Percentiles rank a stretch among this genome's conserved stretches.
Evolutionary conservation across 2,797 vertebrate genomes (phyloP).

Genomic region (Monodelphis domestica): DNA sequence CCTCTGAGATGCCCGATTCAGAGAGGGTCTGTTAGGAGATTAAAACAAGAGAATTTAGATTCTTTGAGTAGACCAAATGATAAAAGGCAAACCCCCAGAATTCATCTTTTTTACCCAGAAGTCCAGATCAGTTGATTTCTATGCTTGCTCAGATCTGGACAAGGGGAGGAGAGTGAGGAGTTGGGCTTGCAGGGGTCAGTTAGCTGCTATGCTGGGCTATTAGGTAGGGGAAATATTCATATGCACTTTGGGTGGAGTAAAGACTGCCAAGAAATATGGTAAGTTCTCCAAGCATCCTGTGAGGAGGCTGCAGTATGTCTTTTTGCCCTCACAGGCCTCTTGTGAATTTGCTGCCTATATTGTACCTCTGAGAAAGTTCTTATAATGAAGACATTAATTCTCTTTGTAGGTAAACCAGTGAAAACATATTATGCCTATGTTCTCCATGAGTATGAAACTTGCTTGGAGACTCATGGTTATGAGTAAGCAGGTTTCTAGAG

Average conservation of each 20-base stretch:
- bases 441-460: neutral
- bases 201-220: neutral
- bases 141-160: neutral
- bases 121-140: neutral
- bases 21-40: neutral
- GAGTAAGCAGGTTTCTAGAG: neutral
- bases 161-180: neutral
- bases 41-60: neutral
- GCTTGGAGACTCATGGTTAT: too few relatives aligned
- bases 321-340: neutral
- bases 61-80: neutral
- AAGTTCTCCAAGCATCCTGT: neutral
- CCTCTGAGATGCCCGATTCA: neutral
- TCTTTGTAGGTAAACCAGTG: neutral
- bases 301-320: neutral
- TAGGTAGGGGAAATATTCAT: neutral
- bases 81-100: neutral
- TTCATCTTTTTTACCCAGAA: neutral
- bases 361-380: neutral
- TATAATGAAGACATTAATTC: neutral
- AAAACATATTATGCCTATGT: neutral
- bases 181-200: neutral
- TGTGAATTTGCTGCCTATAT: neutral
- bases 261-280: neutral
- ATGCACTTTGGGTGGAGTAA: neutral